phyloP scores from a whole-genome alignment of 2,797 vertebrate species.

The Esox masquinongy region DNA sequence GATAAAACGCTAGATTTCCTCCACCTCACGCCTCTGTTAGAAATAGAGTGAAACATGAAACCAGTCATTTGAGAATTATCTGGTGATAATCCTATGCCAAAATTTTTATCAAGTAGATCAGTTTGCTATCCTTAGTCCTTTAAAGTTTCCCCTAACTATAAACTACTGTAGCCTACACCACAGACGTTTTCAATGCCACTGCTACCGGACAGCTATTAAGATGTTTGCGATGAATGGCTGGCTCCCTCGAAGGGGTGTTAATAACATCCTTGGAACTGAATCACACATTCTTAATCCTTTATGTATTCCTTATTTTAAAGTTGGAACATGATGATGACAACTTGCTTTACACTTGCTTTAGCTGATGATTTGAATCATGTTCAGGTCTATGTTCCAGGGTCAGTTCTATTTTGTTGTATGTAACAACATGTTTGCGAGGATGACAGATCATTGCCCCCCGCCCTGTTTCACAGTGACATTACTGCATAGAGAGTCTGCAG shows the following conservation, averaged over 20 bases:
- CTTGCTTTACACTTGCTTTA: neutral
- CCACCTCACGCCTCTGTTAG: conserved; percentile 6
- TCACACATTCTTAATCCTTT: neutral
- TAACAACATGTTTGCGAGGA: neutral
- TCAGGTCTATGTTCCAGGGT: neutral
- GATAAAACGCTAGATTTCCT: conserved; percentile 22
- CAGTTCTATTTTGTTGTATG: neutral
- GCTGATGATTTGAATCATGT: neutral
- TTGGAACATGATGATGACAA: neutral
- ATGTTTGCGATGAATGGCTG: neutral
- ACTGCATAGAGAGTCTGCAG: conserved; percentile 28
- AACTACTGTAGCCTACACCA: neutral
- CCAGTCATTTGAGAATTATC: neutral
- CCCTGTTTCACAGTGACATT: neutral
- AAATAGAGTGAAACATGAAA: conserved; percentile 14
- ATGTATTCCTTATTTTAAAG: neutral
- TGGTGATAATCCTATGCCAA: conserved; percentile 7
- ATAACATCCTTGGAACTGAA: neutral
- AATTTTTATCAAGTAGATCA: conserved; percentile 9
- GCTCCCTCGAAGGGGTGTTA: neutral
- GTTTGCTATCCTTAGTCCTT: neutral
- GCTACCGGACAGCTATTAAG: neutral
- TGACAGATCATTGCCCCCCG: conserved; percentile 13
- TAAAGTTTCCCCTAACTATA: neutral
- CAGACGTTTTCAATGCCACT: neutral